Evolutionary conservation across 2,888 invertebrate species (phyloP).

Genomic region (Helicoverpa assulta): DNA sequence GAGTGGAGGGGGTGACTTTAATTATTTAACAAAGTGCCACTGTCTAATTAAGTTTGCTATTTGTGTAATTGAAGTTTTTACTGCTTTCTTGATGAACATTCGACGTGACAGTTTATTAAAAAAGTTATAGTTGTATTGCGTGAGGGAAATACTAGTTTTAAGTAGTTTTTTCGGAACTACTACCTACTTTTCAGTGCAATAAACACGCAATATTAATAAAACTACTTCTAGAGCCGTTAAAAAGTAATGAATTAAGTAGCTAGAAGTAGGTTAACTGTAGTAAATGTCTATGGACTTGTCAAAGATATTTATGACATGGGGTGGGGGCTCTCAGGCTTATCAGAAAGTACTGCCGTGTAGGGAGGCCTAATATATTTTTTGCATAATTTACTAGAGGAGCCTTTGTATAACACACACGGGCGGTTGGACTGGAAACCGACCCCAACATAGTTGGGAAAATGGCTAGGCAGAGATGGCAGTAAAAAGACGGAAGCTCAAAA

Average conservation of each 20-base stretch:
- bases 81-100: slow-evolving; percentile 38
- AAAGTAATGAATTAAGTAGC: neutral
- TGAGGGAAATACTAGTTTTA: slow-evolving; percentile 16
- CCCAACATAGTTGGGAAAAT: too few relatives aligned
- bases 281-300: slow-evolving; percentile 1
- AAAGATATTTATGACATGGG: neutral
- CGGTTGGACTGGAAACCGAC: too few relatives aligned
- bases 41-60: slow-evolving; percentile 65
- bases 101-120: slow-evolving; percentile 32
- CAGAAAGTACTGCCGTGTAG: neutral
- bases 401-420: too few relatives aligned
- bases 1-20: slow-evolving; percentile 66
- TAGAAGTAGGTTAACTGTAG: neutral
- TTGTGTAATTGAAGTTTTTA: slow-evolving; percentile 63
- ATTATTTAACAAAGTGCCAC: slow-evolving; percentile 69
- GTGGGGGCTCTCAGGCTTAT: neutral
- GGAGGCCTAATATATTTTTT: neutral
- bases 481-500: neutral
- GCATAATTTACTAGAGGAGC: neutral
- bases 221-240: neutral
- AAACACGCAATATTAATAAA: neutral
- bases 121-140: slow-evolving; percentile 8
- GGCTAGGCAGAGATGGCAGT: too few relatives aligned
- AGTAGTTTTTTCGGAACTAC: neutral
- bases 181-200: neutral